Percentiles rank a stretch among this genome's conserved stretches.
Conservation (phyloP, 2,113 vertebrate genomes). For the Chloroceryle aenea region DNA sequence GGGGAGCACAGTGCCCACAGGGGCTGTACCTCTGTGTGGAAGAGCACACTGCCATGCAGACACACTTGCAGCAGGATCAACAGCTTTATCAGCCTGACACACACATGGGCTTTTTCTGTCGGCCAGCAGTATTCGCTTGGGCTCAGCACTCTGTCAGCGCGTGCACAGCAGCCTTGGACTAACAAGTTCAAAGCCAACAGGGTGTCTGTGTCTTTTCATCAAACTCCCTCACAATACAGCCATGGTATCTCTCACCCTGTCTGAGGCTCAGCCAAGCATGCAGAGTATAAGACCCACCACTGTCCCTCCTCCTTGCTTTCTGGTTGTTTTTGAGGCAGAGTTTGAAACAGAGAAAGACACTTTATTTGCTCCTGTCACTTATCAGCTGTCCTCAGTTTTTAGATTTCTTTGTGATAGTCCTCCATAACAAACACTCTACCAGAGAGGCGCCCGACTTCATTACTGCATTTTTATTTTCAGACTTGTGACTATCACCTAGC, state of each 20-base stretch:
- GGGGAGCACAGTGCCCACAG: background rate
- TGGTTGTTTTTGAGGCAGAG: background rate
- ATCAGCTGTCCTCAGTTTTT: background rate
- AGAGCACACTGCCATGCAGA: background rate
- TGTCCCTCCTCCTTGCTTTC: background rate
- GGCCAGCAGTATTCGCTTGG: background rate
- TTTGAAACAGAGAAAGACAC: background rate
- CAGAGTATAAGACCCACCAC: background rate
- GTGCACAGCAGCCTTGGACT: background rate
- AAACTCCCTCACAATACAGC: background rate
- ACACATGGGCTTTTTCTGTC: background rate
- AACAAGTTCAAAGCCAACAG: conserved; percentile 27
- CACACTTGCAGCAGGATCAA: background rate
- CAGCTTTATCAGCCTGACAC: conserved; percentile 55
- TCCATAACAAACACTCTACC: background rate
- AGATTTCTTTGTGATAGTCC: background rate
- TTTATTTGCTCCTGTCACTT: background rate
- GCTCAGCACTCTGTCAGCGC: background rate
- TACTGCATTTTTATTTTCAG: background rate
- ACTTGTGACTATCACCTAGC: background rate
- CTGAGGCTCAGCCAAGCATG: conserved; percentile 28
- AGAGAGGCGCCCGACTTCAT: background rate
- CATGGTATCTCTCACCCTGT: background rate
- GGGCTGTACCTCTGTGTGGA: rapidly evolving
- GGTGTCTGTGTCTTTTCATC: background rate